phyloP scores from a whole-genome alignment of 2,888 invertebrate genomes.

The Heliconius ismenius region DNA sequence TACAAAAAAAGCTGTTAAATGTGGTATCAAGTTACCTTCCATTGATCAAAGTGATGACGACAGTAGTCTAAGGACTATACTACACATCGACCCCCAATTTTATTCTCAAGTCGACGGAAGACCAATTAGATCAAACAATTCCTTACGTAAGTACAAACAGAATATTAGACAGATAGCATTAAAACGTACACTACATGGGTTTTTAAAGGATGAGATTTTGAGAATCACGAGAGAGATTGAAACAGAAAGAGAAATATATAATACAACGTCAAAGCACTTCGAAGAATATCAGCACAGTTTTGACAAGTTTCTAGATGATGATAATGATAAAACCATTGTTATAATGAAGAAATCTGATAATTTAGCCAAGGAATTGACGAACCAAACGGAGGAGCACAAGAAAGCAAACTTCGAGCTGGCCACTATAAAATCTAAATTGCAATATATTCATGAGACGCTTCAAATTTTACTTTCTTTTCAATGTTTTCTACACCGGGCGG shows the following conservation, averaged over 20 bases:
- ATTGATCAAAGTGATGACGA: conserved; percentile 56
- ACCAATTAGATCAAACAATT: conserved; percentile 80
- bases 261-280: conserved; percentile 66
- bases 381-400: conserved; percentile 69
- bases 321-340: conserved; percentile 74
- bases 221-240: conserved; percentile 71
- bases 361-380: conserved; percentile 65
- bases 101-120: conserved; percentile 83
- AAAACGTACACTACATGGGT: conserved; percentile 67
- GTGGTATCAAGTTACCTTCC: conserved; percentile 69
- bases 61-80: conserved; percentile 72
- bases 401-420: conserved; percentile 69
- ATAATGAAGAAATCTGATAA: conserved; percentile 75
- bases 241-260: conserved; percentile 64
- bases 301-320: conserved; percentile 73
- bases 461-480: conserved; percentile 72
- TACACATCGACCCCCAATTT: conserved; percentile 84
- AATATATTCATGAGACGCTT: conserved; percentile 71
- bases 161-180: conserved; percentile 72
- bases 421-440: conserved; percentile 70
- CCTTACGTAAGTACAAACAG: conserved; percentile 79
- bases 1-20: conserved; percentile 56
- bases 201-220: conserved; percentile 70
- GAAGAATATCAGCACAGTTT: conserved; percentile 74
- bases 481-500: conserved; percentile 69